These are phyloP conservation scores for Dysidea cf. avara DNA, from an alignment of 37 sponge, comb jelly and placozoan species.

Conservation along the genomic window DNA sequence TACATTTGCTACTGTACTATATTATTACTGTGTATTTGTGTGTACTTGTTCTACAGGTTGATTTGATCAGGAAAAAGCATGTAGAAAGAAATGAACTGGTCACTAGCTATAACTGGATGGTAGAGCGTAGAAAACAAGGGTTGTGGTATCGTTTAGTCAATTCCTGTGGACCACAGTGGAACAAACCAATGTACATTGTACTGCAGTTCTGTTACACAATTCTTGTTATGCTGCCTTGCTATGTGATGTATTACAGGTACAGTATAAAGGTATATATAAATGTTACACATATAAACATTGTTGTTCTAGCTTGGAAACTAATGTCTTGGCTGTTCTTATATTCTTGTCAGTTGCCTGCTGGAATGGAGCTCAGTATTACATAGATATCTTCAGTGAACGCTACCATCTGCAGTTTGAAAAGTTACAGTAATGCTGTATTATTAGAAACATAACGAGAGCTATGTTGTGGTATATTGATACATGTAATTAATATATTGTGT, in stretches of 20 bases:
- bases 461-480: no score
- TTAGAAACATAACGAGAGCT: no score
- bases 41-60: conserved; percentile 18
- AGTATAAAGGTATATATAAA: neutral
- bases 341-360: conserved; percentile 34
- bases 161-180: conserved; percentile 30
- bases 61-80: conserved; percentile 10
- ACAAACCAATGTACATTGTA: conserved; percentile 30
- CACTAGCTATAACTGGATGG: conserved; percentile 38
- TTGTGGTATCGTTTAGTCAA: conserved; percentile 1
- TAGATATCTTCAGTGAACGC: conserved; percentile 61
- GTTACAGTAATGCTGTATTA: no score
- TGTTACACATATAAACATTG: neutral
- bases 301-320: neutral
- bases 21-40: neutral
- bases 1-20: neutral
- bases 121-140: conserved; percentile 19
- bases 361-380: conserved; percentile 70
- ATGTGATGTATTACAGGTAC: conserved; percentile 29
- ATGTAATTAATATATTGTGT: no score
- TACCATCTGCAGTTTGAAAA: no score
- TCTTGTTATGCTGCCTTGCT: conserved; percentile 9
- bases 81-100: conserved; percentile 18
- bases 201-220: conserved; percentile 40
- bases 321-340: conserved; percentile 17